Conservation (phyloP, 1,140 invertebrate species). For the Hetaerina americana region DNA sequence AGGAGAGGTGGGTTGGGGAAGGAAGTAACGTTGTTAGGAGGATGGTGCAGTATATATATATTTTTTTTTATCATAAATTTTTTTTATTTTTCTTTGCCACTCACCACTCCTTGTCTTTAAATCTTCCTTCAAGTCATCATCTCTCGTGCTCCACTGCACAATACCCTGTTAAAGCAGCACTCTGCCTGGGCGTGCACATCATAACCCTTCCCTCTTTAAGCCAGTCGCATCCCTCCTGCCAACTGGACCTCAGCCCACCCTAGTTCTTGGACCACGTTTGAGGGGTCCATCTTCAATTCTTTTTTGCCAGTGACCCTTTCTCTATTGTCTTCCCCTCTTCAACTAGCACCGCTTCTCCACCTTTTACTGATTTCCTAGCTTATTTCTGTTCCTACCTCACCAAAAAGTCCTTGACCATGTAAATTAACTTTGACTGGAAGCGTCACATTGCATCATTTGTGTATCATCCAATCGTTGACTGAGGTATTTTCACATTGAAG, state of each 20-base stretch:
- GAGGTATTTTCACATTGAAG: neutral
- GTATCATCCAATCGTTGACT: neutral
- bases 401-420: neutral
- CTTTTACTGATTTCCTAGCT: neutral
- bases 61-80: neutral
- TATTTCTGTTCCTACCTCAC: neutral
- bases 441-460: neutral
- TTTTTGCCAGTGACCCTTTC: neutral
- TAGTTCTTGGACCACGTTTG: neutral
- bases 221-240: neutral
- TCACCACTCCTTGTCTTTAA: neutral
- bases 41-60: neutral
- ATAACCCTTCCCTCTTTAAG: neutral
- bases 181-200: neutral
- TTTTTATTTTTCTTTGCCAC: neutral
- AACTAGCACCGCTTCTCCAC: neutral
- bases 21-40: neutral
- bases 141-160: neutral
- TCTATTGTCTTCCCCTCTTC: neutral
- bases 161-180: neutral
- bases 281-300: neutral
- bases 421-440: neutral
- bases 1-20: neutral
- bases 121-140: neutral
- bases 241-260: neutral